These are phyloP conservation scores for Portunus trituberculatus DNA, from an alignment of 1,140 invertebrate species.

Conservation along the genomic window DNA sequence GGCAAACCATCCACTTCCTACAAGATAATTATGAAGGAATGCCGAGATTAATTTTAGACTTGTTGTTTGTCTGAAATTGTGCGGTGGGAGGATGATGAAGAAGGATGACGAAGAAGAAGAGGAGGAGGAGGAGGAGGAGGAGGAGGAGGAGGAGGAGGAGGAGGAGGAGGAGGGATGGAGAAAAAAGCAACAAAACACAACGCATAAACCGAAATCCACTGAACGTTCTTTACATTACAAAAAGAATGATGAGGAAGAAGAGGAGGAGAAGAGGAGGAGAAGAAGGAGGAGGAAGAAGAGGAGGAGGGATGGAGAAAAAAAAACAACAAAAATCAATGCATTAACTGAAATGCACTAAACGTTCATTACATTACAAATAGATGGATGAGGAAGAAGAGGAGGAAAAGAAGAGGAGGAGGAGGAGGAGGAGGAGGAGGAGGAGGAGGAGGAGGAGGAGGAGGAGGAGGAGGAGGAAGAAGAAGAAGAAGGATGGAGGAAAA, in stretches of 20 bases:
- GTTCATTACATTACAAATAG: no score
- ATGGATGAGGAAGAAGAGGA: no score
- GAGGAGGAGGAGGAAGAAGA: not conserved
- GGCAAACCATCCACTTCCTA: not conserved
- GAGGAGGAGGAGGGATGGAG: not conserved
- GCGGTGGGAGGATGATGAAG: not conserved
- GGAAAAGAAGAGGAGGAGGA: no score
- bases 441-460: not conserved
- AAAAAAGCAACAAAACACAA: not conserved
- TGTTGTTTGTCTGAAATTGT: slow-evolving; percentile 2
- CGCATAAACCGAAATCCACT: no score
- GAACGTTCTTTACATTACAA: no score
- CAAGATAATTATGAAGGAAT: not conserved
- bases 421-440: not conserved
- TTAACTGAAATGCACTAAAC: no score
- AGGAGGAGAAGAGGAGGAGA: not conserved
- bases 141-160: not conserved
- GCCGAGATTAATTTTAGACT: no score
- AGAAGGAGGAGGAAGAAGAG: not conserved
- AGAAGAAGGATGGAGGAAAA: not conserved
- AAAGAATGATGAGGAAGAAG: not conserved
- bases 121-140: not conserved
- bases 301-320: not conserved
- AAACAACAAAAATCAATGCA: no score
- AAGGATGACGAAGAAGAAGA: not conserved